Conservation (phyloP, 2,797 vertebrate species). For the Stomatorhinus walkeri region DNA sequence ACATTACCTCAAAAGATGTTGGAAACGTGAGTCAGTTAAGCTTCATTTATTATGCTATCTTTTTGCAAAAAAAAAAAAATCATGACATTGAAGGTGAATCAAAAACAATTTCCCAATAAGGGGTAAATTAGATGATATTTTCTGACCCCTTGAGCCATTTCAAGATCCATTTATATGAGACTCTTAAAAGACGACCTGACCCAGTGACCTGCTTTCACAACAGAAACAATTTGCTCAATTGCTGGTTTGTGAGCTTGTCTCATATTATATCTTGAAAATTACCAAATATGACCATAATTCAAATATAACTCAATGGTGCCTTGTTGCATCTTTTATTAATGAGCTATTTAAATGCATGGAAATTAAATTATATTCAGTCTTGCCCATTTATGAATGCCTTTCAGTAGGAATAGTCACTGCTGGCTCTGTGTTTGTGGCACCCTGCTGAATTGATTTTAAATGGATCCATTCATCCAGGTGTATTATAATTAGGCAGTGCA, state of each 20-base stretch:
- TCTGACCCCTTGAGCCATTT: neutral
- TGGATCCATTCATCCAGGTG: slow-evolving; percentile 8
- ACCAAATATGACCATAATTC: slow-evolving; percentile 32
- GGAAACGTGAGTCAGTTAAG: neutral
- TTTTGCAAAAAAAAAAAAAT: neutral
- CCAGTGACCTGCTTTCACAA: neutral
- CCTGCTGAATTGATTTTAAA: slow-evolving; percentile 11
- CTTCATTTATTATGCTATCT: neutral
- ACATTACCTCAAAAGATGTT: neutral
- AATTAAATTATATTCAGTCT: slow-evolving; percentile 29
- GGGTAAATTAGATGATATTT: neutral
- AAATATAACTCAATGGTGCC: slow-evolving; percentile 17
- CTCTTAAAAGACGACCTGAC: neutral
- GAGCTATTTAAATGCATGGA: slow-evolving; percentile 64
- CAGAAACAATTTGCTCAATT: neutral
- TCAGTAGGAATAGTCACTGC: neutral
- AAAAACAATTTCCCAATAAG: neutral
- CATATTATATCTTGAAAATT: slow-evolving; percentile 12
- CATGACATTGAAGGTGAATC: neutral
- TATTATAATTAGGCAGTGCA: neutral
- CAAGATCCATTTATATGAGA: neutral
- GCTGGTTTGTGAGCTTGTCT: neutral
- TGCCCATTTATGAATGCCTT: slow-evolving; percentile 14
- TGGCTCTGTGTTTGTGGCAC: neutral
- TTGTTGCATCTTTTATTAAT: slow-evolving; percentile 43